These are phyloP conservation scores for Sanderia malayensis DNA, from an alignment of 30 jellyfish, hydroid and myxozoan genomes.

Conservation along the genomic window DNA sequence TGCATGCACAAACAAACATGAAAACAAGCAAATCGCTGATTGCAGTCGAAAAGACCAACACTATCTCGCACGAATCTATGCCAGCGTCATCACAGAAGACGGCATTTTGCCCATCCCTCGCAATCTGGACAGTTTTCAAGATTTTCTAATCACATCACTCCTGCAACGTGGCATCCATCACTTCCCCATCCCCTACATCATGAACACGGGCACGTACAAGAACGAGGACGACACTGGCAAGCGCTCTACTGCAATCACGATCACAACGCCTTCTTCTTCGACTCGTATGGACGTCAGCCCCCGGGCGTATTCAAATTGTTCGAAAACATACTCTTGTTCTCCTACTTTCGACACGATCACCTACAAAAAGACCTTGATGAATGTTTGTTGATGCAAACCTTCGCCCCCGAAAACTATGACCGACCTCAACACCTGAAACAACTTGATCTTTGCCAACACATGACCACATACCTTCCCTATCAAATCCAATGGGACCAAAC, in stretches of 20 bases:
- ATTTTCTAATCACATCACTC: background rate
- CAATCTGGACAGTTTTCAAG: background rate
- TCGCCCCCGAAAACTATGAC: background rate
- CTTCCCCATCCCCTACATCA: background rate
- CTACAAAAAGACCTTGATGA: background rate
- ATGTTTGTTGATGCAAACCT: no score
- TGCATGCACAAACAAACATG: no score
- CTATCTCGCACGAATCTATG: background rate
- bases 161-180: background rate
- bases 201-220: background rate
- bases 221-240: background rate
- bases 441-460: no score
- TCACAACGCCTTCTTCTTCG: background rate
- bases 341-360: background rate
- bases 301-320: background rate
- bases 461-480: background rate
- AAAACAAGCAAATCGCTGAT: background rate
- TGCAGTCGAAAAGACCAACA: background rate
- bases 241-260: background rate
- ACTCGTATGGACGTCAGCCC: background rate
- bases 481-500: background rate
- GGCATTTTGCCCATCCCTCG: background rate
- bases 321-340: background rate
- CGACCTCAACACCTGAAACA: background rate
- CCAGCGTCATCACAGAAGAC: background rate